Evolutionary conservation across 2,113 vertebrate genomes (phyloP).

Genomic region (Cololabis saira): DNA sequence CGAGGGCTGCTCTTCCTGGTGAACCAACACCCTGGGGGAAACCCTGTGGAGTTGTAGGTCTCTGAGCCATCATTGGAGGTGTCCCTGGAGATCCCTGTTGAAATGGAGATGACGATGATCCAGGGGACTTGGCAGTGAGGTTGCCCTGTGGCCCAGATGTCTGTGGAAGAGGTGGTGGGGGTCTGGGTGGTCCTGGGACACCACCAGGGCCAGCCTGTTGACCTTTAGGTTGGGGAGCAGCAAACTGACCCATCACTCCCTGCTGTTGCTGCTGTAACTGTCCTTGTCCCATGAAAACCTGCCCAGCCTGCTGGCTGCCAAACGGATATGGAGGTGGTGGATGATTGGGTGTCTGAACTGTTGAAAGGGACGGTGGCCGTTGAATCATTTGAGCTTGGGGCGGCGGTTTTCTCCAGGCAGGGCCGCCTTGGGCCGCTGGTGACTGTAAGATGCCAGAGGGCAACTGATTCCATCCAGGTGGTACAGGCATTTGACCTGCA

Average conservation of each 20-base stretch:
- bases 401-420: constrained; percentile 92
- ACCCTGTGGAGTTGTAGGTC: constrained; percentile 91
- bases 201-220: constrained; percentile 87
- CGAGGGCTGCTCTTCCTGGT: constrained; percentile 91
- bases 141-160: constrained; percentile 89
- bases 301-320: constrained; percentile 96
- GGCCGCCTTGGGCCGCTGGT: constrained; percentile 87
- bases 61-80: constrained; percentile 94
- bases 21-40: constrained; percentile 95
- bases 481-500: constrained; percentile 89
- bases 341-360: constrained; percentile 95
- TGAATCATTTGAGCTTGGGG: constrained; percentile 87
- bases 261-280: constrained; percentile 89
- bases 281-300: constrained; percentile 82
- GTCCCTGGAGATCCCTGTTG: constrained; percentile 97
- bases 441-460: constrained; percentile 91
- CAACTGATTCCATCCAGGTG: constrained; percentile 95
- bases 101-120: constrained; percentile 97
- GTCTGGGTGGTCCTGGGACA: constrained; percentile 83
- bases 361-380: constrained; percentile 91
- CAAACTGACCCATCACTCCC: constrained; percentile 91
- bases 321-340: constrained; percentile 98
- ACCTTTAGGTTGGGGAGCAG: constrained; percentile 92
- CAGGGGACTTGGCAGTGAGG: constrained; percentile 95
- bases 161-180: constrained; percentile 87